Base-by-base conservation (phyloP, 2,113 vertebrate genomes). In the Bufo gargarizans region DNA sequence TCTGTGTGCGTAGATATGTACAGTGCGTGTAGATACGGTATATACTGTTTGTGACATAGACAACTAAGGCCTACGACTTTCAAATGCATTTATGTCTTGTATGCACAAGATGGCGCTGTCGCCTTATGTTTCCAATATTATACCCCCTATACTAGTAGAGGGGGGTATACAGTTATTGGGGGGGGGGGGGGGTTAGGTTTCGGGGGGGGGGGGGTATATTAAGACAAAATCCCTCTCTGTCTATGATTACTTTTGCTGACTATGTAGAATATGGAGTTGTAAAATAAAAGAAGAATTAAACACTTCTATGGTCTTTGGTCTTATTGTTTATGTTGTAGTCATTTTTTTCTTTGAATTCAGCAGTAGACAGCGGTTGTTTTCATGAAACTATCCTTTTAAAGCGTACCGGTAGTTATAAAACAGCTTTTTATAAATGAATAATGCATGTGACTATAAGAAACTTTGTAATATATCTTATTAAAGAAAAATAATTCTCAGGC, bases 1-100 rank as follows among this genome's bases (percentile, higher is more conserved):
- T 22, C 80, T 88, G 61, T 87, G 86, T 84, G 79, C 80, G 74
- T 88, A 88, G 87, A 53, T 77, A 83, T 88, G 87, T 88, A 88
- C 58, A 82, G 71, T 88, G 87, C 71, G 80, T 76, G 80, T 88
- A 88, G 80, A 58, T 87, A 86, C 45, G 53, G 19, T 67, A 80
- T 80, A 84, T 84, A 83, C 87, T 16, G 58, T 88, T 20, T 47
- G 80, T 77, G 72, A 88, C 59, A 22, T 65, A 86, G 74, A 79
- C 85, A 86, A 69, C 50, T 79, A 86, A 67, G 22, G 20, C 59
- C 80, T 80, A 82, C 65, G 33, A 63, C 47, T 76, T 61, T 55
- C 63, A 53, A 22, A 67, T 88, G 69, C 71, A 77, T 83, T 82
- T 50, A 81, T 56, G 63, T 82, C 78, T 72, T 82, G 22, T 88